Percentiles rank a stretch among this genome's conserved stretches.
These are phyloP conservation scores for Sebastes reedi DNA, from an alignment of 2,797 vertebrate genomes.

Conservation along the genomic window DNA sequence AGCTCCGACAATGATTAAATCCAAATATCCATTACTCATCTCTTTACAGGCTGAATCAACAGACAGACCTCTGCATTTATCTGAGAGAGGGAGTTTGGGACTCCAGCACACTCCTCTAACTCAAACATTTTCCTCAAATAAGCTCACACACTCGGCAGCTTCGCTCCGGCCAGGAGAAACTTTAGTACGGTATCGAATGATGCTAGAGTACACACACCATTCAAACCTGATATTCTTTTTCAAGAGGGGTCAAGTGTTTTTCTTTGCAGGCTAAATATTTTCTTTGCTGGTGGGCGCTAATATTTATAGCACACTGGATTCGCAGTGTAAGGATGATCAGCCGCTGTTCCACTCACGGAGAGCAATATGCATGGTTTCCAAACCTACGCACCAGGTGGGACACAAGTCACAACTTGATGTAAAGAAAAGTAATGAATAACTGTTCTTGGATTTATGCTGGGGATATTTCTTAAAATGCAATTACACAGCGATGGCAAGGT, in stretches of 20 bases:
- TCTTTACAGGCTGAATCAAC: slow-evolving; percentile 62
- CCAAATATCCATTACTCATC: slow-evolving; percentile 63
- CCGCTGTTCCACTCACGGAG: slow-evolving; percentile 12
- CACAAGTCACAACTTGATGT: background rate
- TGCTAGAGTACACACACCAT: slow-evolving; percentile 66
- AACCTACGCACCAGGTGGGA: background rate
- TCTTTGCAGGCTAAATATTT: slow-evolving; percentile 70
- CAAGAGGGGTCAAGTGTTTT: slow-evolving; percentile 62
- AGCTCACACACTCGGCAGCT: slow-evolving; percentile 45
- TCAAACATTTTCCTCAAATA: slow-evolving; percentile 70
- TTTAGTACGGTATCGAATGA: slow-evolving; percentile 66
- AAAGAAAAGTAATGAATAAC: background rate
- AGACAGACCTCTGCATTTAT: slow-evolving; percentile 57
- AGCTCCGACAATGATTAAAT: slow-evolving; percentile 45
- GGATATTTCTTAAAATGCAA: background rate
- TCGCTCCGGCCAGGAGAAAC: slow-evolving; percentile 58
- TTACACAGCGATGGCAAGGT: background rate
- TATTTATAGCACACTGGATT: slow-evolving; percentile 63
- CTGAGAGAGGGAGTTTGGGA: slow-evolving; percentile 31
- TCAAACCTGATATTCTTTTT: slow-evolving; percentile 66
- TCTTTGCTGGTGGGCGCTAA: slow-evolving; percentile 65
- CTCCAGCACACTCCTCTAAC: slow-evolving; percentile 39
- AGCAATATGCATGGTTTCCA: background rate
- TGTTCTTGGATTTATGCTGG: background rate
- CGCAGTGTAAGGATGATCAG: slow-evolving; percentile 36